These are phyloP conservation scores for Troglohyphantes excavatus DNA, from an alignment of 2,888 invertebrate species.

Conservation along the genomic window DNA sequence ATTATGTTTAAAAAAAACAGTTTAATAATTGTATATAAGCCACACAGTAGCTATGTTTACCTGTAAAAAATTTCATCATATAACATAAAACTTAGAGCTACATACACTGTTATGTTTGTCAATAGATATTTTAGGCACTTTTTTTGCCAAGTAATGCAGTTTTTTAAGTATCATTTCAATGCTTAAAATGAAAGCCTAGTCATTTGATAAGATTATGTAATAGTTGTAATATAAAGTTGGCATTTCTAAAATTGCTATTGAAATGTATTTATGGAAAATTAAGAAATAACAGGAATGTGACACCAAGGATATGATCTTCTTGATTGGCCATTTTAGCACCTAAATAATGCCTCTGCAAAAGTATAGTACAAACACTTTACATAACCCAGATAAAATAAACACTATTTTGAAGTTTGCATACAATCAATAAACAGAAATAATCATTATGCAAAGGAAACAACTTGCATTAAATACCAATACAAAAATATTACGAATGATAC, in stretches of 20 bases:
- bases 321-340: background rate
- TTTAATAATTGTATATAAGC: too few species aligned
- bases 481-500: too few species aligned
- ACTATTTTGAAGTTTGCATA: too few species aligned
- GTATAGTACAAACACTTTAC: background rate
- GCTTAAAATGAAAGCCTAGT: background rate
- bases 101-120: background rate
- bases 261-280: too few species aligned
- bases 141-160: background rate
- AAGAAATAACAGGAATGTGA: background rate
- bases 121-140: background rate
- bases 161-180: background rate
- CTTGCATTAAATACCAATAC: too few species aligned
- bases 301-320: background rate
- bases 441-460: too few species aligned
- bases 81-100: background rate
- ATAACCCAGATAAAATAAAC: background rate
- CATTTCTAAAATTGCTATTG: background rate
- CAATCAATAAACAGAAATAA: too few species aligned
- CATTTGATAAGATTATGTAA: too few species aligned
- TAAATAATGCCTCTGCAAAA: conserved; percentile 2
- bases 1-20: too few species aligned
- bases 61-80: too few species aligned
- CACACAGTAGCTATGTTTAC: too few species aligned
- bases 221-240: too few species aligned